These are phyloP conservation scores for Pelagia noctiluca DNA, from an alignment of 30 jellyfish, hydroid and myxozoan genomes.

Conservation along the genomic window DNA sequence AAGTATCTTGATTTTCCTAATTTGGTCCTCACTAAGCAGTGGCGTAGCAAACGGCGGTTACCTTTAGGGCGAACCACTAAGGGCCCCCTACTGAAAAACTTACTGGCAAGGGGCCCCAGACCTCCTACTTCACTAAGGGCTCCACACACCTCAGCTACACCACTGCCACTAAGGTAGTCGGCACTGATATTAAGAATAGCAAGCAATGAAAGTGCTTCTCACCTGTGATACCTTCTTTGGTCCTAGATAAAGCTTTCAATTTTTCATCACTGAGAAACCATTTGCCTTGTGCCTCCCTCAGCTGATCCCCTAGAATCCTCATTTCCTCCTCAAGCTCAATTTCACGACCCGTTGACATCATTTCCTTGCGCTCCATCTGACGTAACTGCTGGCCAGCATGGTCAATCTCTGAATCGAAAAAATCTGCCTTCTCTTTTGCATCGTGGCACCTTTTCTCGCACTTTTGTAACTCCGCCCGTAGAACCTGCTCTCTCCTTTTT, in stretches of 20 bases:
- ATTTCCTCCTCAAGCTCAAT: conserved; percentile 74
- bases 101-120: too few relatives aligned
- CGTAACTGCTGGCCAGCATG: conserved; percentile 70
- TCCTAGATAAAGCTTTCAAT: conserved; percentile 54
- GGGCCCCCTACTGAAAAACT: too few relatives aligned
- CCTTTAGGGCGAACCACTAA: too few relatives aligned
- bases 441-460: conserved; percentile 33
- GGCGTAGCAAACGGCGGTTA: too few relatives aligned
- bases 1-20: too few relatives aligned
- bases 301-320: conserved; percentile 61
- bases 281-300: conserved; percentile 75
- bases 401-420: conserved; percentile 71
- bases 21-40: too few relatives aligned
- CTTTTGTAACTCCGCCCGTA: conserved; percentile 66
- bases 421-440: conserved; percentile 72
- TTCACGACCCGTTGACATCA: conserved; percentile 73
- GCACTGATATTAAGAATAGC: too few relatives aligned
- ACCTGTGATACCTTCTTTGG: conserved; percentile 82
- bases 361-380: conserved; percentile 63
- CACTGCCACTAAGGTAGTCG: too few relatives aligned
- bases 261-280: conserved; percentile 58
- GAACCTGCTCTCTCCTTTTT: conserved; percentile 56
- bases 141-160: too few relatives aligned
- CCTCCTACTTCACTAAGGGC: too few relatives aligned
- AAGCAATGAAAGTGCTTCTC: neutral